Base-by-base conservation (phyloP, 1,140 invertebrate genomes). In the Spodoptera litura region DNA sequence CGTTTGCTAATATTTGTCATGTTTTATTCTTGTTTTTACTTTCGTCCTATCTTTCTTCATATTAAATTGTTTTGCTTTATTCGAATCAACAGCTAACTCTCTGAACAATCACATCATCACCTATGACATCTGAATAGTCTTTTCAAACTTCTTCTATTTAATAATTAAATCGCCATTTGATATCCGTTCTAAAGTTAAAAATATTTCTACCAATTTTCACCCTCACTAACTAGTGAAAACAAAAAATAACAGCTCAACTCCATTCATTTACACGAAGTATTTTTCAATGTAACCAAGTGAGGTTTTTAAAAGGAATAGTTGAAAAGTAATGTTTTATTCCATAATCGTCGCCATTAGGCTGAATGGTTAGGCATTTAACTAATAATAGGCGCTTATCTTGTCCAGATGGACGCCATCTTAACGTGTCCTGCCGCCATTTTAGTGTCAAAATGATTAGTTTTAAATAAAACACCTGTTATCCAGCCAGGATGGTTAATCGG, bases 401-500 rank as follows among this genome's bases (percentile, higher is more conserved):
- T 73, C 53, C 55, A 49, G 35, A 73, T 49, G 35, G 10, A 10
- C 53, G 56, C 71, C 56, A 73, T 73, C 53, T 73, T 73, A 66
- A n/a, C 62, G 56, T 8, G 6, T 38, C 35, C 2, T 5, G 3
- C 35, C 55, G 52, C 27, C 71, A 31, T 70, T 70, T 70, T 53
- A 53, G 66, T 73, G 71, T 73, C 71, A 73, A 73, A 73, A 59
- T 59, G 71, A 59, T 59, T 73, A 73, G 27, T 73, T 59, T 73
- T 59, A 59, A 73, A 70, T 70, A 70, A 73, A 59, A 58, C 71
- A 73, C 56, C 55, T 73, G 71, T 61, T 73, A 49, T 38, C 49
- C 20, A 31, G 35, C n/a, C 38, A 31, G 38, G 31, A 58, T 44
- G 44, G 44, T 27, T 73, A 59, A 59, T 73, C 71, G 15, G 3